Base-by-base conservation (phyloP, 2,888 invertebrate genomes). In the Ernsta delagoae region DNA sequence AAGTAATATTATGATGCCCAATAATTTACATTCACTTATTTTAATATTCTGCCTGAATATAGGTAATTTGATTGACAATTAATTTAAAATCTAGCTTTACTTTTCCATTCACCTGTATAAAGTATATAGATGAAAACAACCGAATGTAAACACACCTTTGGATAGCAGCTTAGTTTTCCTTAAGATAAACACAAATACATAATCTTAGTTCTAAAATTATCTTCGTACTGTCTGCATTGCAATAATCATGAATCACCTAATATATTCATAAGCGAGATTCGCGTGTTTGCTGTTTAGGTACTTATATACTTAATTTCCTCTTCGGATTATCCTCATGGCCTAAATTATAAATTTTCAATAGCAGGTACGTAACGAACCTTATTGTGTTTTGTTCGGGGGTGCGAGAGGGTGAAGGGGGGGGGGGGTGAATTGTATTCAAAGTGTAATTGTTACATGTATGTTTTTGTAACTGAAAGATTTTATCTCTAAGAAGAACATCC, bases 191-290 rank as follows among this genome's bases (percentile, higher is more conserved):
- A 57, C 48, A 61, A 48, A 60, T 45, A 45, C 41, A 41, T 60
- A 60, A 69, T 43, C 56, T 39, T 43, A 24, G 61, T 48, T 71
- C 62, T 60, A 70, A 63, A 61, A 59, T 57, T 62, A 59, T 59
- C 34, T 54, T 41, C 39, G 36, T 12, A 36, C 57, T 57, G 57
- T 57, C 57, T 57, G 57, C 57, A 57, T 36, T 57, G 57, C 57
- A 57, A 12, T 36, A 36, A 12, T n/a, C 57, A 36, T 57, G 57
- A 57, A 12, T 57, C 57, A 57, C 4, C 6, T 36, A 57, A 57
- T 57, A 36, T 57, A 57, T 57, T 57, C 57, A 57, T 12, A 57
- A 57, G 34, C 57, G 12, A 4, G 36, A 36, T 57, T 57, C 39
- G 57, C 57, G 56, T 57, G 36, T 50, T 16, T 9, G 31, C 54